Evolutionary conservation across 92 coral and sea anemone species (phyloP).

Genomic region (Metridium senile): DNA sequence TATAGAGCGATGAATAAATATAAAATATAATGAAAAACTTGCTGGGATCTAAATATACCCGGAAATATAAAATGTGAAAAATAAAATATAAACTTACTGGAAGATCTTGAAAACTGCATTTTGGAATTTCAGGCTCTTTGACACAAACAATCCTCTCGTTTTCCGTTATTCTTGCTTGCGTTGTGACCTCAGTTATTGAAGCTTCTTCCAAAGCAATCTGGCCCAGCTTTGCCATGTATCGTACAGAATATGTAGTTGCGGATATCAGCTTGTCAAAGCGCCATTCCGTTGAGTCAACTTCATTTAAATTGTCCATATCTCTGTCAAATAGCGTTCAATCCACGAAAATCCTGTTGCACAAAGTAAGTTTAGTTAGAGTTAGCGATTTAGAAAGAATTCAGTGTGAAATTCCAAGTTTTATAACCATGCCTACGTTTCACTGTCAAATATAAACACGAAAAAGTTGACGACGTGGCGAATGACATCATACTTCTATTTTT

Average conservation of each 20-base stretch:
- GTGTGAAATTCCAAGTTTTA: background rate
- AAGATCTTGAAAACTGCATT: constrained; percentile 76
- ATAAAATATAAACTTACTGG: constrained; percentile 69
- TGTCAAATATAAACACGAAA: constrained; percentile 31
- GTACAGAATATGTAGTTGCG: constrained; percentile 65
- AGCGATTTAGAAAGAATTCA: background rate
- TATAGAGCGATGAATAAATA: no score
- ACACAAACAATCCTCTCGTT: constrained; percentile 44
- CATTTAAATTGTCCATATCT: background rate
- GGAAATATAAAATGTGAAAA: no score
- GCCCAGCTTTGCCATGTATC: constrained; percentile 67
- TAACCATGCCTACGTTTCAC: constrained; percentile 6
- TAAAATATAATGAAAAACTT: no score
- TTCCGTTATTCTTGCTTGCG: constrained; percentile 50
- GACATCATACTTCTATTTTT: constrained; percentile 30
- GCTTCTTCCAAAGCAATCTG: constrained; percentile 66
- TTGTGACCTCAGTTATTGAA: constrained; percentile 59
- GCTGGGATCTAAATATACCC: no score
- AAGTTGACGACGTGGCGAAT: constrained; percentile 43
- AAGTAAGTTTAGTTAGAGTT: background rate
- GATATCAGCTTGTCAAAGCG: constrained; percentile 53
- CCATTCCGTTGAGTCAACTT: constrained; percentile 23
- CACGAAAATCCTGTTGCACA: no score
- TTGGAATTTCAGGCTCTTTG: constrained; percentile 47
- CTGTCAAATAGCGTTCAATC: no score